A percentile compares a stretch with the other conserved stretches of the same genome.
These are phyloP conservation scores for Nasonia longicornis DNA, from an alignment of 1,140 invertebrate genomes.

Conservation along the genomic window DNA sequence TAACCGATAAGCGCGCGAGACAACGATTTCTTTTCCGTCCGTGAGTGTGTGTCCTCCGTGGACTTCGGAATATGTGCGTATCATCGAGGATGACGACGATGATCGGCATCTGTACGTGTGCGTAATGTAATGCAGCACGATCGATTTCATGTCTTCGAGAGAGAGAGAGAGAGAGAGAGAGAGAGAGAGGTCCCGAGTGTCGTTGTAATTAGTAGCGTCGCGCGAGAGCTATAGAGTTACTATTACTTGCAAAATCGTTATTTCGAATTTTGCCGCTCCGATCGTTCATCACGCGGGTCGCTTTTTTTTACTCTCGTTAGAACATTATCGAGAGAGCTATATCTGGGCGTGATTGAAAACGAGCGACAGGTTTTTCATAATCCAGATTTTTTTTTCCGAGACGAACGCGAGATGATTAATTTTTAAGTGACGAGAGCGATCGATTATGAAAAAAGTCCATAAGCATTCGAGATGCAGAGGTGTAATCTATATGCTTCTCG, in stretches of 20 bases:
- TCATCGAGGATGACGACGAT: background rate
- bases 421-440: background rate
- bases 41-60: background rate
- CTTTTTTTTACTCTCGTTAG: background rate
- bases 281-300: background rate
- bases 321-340: constrained; percentile 7
- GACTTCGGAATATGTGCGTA: background rate
- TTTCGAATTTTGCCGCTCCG: background rate
- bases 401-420: no score
- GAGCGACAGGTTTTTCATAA: no score
- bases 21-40: constrained; percentile 6
- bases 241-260: constrained; percentile 19
- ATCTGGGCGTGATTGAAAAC: background rate
- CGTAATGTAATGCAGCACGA: background rate
- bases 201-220: constrained; percentile 13
- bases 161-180: no score
- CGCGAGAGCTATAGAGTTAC: no score
- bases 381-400: background rate
- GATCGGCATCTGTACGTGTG: background rate
- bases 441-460: background rate
- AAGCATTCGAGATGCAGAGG: no score
- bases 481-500: background rate
- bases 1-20: constrained; percentile 9
- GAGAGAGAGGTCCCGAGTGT: background rate
- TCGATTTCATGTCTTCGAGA: background rate